These are phyloP conservation scores for Upupa epops DNA, from an alignment of 2,113 vertebrate species.

Conservation along the genomic window DNA sequence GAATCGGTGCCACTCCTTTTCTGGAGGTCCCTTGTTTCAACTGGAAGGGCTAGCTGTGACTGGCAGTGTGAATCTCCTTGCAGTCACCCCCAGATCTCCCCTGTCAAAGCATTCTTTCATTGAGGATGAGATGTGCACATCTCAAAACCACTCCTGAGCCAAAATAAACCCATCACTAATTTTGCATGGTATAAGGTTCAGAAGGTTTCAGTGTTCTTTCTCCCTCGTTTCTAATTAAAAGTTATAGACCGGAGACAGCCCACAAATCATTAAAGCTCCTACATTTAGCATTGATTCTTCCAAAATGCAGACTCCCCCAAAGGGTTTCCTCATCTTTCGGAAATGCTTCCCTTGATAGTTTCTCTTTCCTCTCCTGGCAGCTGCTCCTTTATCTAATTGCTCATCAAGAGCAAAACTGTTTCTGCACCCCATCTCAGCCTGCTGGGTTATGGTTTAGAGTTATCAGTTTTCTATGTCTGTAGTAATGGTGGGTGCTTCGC, in stretches of 20 bases:
- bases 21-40: background rate
- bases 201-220: background rate
- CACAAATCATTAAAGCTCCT: background rate
- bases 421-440: background rate
- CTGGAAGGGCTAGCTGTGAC: background rate
- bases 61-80: background rate
- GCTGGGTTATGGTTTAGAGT: background rate
- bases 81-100: background rate
- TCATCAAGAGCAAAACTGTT: background rate
- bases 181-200: background rate
- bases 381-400: conserved; percentile 2
- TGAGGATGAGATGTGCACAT: background rate
- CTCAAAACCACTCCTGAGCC: background rate
- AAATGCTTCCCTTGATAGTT: conserved; percentile 14
- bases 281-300: background rate
- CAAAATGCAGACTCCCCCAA: background rate
- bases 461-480: background rate
- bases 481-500: background rate
- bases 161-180: background rate
- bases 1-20: background rate
- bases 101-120: background rate
- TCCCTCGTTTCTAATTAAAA: background rate
- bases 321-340: background rate
- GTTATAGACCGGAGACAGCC: background rate
- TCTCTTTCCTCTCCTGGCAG: background rate